phyloP scores from a whole-genome alignment of 1,140 invertebrate species.

The Drosophila littoralis region DNA sequence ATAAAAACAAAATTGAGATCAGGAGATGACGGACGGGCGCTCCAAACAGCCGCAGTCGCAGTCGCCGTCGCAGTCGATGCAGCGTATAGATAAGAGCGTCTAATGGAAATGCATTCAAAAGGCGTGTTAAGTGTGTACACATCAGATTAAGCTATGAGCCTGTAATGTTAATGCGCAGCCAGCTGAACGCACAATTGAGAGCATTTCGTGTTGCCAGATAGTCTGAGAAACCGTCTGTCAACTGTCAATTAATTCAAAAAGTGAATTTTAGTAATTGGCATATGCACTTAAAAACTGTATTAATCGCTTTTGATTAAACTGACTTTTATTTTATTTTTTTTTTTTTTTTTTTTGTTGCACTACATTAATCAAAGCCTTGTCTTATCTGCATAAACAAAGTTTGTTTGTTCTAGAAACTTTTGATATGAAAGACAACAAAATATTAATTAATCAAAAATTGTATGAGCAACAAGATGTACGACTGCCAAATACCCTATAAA shows the following conservation, averaged over 20 bases:
- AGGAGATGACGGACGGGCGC: conserved; percentile 26
- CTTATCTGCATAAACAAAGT: conserved; percentile 32
- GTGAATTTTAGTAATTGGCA: not conserved
- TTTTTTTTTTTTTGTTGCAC: not conserved
- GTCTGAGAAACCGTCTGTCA: not conserved
- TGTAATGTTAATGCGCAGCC: no score
- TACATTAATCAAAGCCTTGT: conserved; percentile 10
- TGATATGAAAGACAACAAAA: conserved; percentile 4
- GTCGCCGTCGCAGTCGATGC: not conserved
- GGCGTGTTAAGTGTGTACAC: not conserved
- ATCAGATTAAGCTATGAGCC: not conserved
- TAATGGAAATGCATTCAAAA: conserved; percentile 50
- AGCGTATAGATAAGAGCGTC: conserved; percentile 43
- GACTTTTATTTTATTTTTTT: not conserved
- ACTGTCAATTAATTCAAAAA: not conserved
- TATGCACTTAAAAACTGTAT: no score
- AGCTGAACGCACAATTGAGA: not conserved
- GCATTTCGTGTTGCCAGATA: conserved; percentile 3
- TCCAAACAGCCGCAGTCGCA: conserved; percentile 32
- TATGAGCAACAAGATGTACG: no score
- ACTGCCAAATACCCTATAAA: conserved; percentile 30
- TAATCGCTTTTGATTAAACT: not conserved
- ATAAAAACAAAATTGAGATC: conserved; percentile 56
- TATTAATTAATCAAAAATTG: conserved; percentile 13
- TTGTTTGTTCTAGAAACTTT: conserved; percentile 2